These are phyloP conservation scores for Crotalus viridis DNA, from an alignment of 2,113 vertebrate genomes.

Conservation along the genomic window DNA sequence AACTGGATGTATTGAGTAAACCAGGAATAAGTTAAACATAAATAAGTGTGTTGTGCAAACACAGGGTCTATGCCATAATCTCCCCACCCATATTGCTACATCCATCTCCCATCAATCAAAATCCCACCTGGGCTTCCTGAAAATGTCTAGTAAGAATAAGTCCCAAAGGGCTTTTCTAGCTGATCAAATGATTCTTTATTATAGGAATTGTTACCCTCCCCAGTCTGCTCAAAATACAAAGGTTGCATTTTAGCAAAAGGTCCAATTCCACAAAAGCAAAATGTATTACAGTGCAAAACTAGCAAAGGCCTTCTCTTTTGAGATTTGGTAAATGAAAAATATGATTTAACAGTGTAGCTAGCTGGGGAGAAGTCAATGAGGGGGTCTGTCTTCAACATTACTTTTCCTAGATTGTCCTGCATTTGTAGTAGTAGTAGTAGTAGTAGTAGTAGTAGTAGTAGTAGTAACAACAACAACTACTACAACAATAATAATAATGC, in stretches of 20 bases:
- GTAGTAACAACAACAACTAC: too few species aligned
- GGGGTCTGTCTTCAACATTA: not conserved
- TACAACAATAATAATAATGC: too few species aligned
- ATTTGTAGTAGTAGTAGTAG: not conserved
- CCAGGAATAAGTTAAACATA: not conserved
- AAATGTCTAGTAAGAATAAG: not conserved
- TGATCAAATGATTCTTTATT: slow-evolving; percentile 8
- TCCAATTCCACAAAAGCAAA: not conserved
- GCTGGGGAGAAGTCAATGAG: not conserved
- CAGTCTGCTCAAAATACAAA: not conserved
- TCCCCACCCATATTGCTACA: not conserved
- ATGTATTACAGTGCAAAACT: not conserved
- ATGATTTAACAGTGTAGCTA: not conserved
- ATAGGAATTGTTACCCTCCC: not conserved
- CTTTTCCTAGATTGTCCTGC: not conserved
- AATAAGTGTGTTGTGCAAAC: not conserved
- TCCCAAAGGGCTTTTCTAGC: not conserved
- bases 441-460: too few species aligned
- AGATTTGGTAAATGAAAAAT: not conserved
- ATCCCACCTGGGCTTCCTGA: slow-evolving; percentile 12
- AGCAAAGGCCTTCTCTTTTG: not conserved
- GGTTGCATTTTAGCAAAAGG: not conserved
- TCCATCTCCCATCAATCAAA: not conserved
- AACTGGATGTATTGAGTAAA: not conserved
- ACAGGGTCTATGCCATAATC: not conserved